Evolutionary conservation across 2,797 vertebrate genomes (phyloP).

Genomic region (Crenichthys baileyi): DNA sequence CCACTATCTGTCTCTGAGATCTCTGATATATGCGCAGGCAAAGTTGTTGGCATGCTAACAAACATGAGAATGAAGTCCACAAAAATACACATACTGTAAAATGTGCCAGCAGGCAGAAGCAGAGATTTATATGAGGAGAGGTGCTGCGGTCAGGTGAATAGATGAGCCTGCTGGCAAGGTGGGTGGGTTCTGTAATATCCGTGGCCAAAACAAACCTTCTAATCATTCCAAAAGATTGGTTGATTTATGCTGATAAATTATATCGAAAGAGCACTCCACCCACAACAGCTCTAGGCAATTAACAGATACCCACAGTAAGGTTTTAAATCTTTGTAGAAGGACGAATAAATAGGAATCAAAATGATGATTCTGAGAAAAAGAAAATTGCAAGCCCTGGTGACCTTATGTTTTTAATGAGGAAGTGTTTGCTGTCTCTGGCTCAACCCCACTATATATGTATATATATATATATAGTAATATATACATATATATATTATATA

Average conservation of each 20-base stretch:
- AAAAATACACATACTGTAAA: slow-evolving; percentile 19
- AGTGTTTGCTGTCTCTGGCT: background rate
- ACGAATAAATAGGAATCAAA: slow-evolving; percentile 4
- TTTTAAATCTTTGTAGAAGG: slow-evolving; percentile 21
- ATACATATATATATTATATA: too few species aligned
- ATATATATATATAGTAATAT: too few species aligned
- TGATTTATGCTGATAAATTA: slow-evolving; percentile 68
- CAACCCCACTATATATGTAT: background rate
- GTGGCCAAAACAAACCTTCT: slow-evolving; percentile 66
- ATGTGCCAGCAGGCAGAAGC: slow-evolving; percentile 26
- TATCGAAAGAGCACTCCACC: slow-evolving; percentile 34
- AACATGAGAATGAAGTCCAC: slow-evolving; percentile 44
- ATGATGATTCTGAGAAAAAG: background rate
- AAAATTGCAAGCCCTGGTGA: background rate
- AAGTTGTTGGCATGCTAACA: slow-evolving; percentile 42
- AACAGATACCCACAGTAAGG: slow-evolving; percentile 8
- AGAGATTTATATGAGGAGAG: slow-evolving; percentile 71
- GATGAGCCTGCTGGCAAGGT: slow-evolving; percentile 68
- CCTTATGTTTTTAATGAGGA: background rate
- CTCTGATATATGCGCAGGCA: slow-evolving; percentile 25
- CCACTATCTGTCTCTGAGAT: slow-evolving; percentile 61
- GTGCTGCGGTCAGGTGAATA: slow-evolving; percentile 75
- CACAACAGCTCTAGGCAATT: slow-evolving; percentile 20
- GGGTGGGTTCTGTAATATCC: slow-evolving; percentile 58
- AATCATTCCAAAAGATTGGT: slow-evolving; percentile 60